These are phyloP conservation scores for Acleris sparsana DNA, from an alignment of 2,888 invertebrate genomes.

Conservation along the genomic window DNA sequence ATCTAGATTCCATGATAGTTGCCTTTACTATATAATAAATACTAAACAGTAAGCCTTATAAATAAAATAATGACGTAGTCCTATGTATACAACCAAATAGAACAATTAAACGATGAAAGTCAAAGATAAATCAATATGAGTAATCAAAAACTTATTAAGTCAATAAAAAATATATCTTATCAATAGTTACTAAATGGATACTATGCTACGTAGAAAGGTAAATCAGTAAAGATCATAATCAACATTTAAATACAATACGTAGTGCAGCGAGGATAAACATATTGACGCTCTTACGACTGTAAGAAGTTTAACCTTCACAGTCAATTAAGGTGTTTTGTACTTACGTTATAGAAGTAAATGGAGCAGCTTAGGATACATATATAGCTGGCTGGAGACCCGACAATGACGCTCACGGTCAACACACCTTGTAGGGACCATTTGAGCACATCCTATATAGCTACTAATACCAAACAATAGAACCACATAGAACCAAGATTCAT, in stretches of 20 bases:
- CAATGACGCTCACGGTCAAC: conserved; percentile 21
- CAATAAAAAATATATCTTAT: not conserved
- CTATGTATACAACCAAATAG: not conserved
- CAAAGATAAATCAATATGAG: conserved; percentile 11
- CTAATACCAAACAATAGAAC: conserved; percentile 24
- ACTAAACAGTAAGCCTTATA: too few relatives aligned
- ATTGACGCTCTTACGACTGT: not conserved
- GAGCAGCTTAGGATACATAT: conserved; percentile 25
- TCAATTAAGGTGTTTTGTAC: conserved; percentile 27
- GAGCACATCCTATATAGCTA: conserved; percentile 25
- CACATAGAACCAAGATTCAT: conserved; percentile 13
- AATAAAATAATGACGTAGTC: too few relatives aligned
- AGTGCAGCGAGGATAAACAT: not conserved
- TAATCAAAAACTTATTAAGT: not conserved
- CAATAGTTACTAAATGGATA: too few relatives aligned
- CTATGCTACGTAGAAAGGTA: too few relatives aligned
- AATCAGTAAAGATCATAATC: not conserved
- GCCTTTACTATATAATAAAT: too few relatives aligned
- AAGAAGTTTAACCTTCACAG: conserved; percentile 30
- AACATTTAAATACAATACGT: not conserved
- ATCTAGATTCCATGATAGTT: too few relatives aligned
- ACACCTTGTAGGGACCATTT: conserved; percentile 26
- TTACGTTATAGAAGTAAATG: conserved; percentile 26
- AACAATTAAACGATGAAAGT: not conserved
- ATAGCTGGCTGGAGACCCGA: conserved; percentile 22